Conservation (phyloP, 2,113 vertebrate species). For the Phaetusa simplex region DNA sequence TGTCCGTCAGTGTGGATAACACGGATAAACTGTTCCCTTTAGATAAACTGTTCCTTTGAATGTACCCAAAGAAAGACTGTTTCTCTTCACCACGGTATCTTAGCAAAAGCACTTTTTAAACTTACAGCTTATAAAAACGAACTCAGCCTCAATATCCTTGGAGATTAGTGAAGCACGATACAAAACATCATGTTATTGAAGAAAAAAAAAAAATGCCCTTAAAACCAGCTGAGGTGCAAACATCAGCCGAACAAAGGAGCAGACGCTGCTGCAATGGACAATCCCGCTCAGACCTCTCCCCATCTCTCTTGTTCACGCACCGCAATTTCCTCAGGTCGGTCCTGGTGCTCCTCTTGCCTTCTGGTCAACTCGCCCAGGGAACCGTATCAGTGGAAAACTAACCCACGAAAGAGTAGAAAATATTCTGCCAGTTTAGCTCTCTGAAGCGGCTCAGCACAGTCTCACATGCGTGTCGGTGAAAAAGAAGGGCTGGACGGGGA, state of each 20-base stretch:
- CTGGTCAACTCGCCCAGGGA: background rate
- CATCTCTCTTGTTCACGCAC: rapidly evolving
- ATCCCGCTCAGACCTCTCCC: background rate
- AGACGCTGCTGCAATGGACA: background rate
- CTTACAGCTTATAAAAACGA: background rate
- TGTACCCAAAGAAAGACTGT: background rate
- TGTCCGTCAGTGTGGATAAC: background rate
- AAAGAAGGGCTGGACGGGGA: background rate
- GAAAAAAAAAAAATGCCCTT: background rate
- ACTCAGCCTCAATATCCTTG: background rate
- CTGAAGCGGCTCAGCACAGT: background rate
- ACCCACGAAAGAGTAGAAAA: background rate
- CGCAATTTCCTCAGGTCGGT: rapidly evolving
- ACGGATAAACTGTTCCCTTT: background rate
- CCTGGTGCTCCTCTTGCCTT: background rate
- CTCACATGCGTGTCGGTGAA: background rate
- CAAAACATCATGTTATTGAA: background rate
- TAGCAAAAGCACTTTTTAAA: background rate
- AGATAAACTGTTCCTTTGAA: background rate
- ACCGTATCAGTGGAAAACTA: background rate
- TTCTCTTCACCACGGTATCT: background rate
- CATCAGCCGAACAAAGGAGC: background rate
- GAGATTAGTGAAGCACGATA: background rate
- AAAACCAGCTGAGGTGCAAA: background rate
- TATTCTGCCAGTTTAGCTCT: background rate